A percentile compares a stretch with the other conserved stretches of the same genome.
phyloP scores from a whole-genome alignment of 2,797 vertebrate genomes.

The Echiichthys vipera region DNA sequence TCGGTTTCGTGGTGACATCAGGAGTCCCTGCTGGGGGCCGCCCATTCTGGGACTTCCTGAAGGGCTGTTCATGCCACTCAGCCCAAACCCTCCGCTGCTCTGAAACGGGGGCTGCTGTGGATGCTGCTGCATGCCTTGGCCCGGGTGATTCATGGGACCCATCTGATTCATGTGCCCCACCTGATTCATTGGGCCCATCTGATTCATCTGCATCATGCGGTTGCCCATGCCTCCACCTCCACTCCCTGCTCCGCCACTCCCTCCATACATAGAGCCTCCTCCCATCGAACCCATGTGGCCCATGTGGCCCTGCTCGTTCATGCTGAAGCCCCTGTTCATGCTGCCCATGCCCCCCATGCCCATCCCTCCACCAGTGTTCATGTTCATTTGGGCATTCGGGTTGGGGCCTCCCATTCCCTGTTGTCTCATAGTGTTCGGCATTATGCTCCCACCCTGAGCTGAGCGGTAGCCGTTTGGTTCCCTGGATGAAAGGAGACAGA shows the following conservation, averaged over 20 bases:
- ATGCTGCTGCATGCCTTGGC: constrained; percentile 84
- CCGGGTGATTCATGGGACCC: constrained; percentile 78
- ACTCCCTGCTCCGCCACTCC: constrained; percentile 62
- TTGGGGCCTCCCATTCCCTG: constrained; percentile 85
- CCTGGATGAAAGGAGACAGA: constrained; percentile 76
- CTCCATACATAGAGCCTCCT: constrained; percentile 85
- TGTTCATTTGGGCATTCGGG: constrained; percentile 86
- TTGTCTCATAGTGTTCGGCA: constrained; percentile 82
- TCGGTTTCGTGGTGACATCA: constrained; percentile 93
- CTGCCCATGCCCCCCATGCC: constrained; percentile 73
- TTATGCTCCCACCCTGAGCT: constrained; percentile 85
- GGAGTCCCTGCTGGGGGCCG: constrained; percentile 89
- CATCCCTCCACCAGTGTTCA: constrained; percentile 85
- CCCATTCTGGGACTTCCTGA: constrained; percentile 92
- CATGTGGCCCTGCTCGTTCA: constrained; percentile 87
- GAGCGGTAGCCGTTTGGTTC: constrained; percentile 95
- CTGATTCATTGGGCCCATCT: constrained; percentile 82
- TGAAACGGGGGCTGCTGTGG: constrained; percentile 89
- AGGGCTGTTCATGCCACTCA: constrained; percentile 91
- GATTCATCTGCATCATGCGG: constrained; percentile 85
- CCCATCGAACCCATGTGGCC: constrained; percentile 85
- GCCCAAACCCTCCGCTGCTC: constrained; percentile 86
- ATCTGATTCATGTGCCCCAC: constrained; percentile 79
- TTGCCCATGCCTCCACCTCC: constrained; percentile 73
- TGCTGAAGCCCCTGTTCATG: constrained; percentile 86